Percentiles rank a stretch among this genome's conserved stretches.
phyloP scores from a whole-genome alignment of 30 jellyfish, hydroid and myxozoan genomes.

The Turritopsis dohrnii region DNA sequence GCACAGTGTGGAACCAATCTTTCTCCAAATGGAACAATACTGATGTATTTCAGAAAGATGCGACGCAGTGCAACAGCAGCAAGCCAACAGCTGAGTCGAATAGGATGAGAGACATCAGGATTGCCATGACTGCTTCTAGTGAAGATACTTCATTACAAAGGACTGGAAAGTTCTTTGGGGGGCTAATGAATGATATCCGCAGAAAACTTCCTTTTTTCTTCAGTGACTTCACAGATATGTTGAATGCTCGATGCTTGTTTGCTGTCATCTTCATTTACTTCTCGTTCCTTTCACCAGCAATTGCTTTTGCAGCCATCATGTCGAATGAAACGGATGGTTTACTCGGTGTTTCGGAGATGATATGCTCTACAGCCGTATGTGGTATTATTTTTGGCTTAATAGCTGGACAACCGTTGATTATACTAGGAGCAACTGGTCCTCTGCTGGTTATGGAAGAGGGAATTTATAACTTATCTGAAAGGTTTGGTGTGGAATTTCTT shows the following conservation, averaged over 20 bases:
- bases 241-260: conserved; percentile 47
- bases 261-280: conserved; percentile 63
- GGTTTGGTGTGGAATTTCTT: conserved; percentile 56
- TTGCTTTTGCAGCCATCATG: conserved; percentile 75
- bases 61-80: background rate
- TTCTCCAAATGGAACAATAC: conserved; percentile 32
- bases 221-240: conserved; percentile 52
- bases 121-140: background rate
- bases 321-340: conserved; percentile 54
- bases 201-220: conserved; percentile 51
- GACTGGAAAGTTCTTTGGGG: conserved; percentile 57
- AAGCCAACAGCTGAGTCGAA: background rate
- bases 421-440: conserved; percentile 89
- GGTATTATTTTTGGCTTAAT: conserved; percentile 60
- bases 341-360: conserved; percentile 79
- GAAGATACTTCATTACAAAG: conserved; percentile 48
- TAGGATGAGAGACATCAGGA: background rate
- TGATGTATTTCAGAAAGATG: background rate
- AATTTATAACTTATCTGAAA: conserved; percentile 43
- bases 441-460: conserved; percentile 62
- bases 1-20: conserved; percentile 44
- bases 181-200: conserved; percentile 48
- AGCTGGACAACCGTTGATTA: conserved; percentile 86
- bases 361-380: conserved; percentile 51
- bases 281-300: conserved; percentile 75